Percentiles rank a stretch among this genome's conserved stretches.
Evolutionary conservation across 2,888 invertebrate genomes (phyloP).

Genomic region (Caenorhabditis sulstoni): DNA sequence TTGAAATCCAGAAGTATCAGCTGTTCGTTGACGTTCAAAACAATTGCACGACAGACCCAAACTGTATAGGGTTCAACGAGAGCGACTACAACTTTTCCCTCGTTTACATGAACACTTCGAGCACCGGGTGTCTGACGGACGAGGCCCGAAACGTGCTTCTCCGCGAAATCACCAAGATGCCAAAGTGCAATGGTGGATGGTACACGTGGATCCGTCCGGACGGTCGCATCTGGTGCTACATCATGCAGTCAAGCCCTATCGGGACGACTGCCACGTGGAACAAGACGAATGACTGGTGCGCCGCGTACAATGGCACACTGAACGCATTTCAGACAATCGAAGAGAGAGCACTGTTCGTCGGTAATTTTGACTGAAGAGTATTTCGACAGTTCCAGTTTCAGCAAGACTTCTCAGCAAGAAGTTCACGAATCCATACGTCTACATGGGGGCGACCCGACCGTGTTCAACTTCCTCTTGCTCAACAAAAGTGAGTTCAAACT

Average conservation of each 20-base stretch:
- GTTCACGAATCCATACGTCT: too few relatives aligned
- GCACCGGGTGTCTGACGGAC: background rate
- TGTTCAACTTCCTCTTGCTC: too few relatives aligned
- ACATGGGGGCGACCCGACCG: too few relatives aligned
- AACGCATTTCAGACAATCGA: conserved; percentile 25
- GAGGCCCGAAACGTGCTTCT: background rate
- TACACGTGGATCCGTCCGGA: conserved; percentile 16
- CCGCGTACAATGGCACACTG: background rate
- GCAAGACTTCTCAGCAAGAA: too few relatives aligned
- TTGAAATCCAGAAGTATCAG: conserved; percentile 13
- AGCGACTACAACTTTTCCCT: background rate
- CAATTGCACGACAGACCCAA: conserved; percentile 10
- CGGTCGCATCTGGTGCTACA: conserved; percentile 21
- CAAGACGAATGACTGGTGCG: background rate
- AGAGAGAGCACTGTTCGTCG: conserved; percentile 8
- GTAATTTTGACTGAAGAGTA: background rate
- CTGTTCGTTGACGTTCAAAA: conserved; percentile 9
- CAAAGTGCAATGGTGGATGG: conserved; percentile 10
- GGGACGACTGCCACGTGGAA: background rate
- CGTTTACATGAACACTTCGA: conserved; percentile 15
- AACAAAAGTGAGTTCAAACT: too few relatives aligned
- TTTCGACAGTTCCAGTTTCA: background rate
- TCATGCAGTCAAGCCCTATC: background rate
- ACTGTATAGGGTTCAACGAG: conserved; percentile 2
- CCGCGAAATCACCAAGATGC: background rate